Evolutionary conservation across 2,888 invertebrate genomes (phyloP).

Genomic region (Ischnus inquisitorius): DNA sequence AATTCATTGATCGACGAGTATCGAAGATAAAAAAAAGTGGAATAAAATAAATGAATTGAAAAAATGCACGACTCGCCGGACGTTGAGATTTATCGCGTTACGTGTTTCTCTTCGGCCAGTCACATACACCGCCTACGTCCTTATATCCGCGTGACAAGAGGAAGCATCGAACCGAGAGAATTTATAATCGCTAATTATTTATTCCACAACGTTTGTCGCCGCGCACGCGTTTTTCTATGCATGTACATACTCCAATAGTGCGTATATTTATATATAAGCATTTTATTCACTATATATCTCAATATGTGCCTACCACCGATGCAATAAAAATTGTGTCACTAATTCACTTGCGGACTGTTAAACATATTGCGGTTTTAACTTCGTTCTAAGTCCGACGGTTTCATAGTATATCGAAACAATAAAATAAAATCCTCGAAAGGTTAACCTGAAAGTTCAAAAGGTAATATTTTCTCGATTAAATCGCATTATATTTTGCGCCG

Average conservation of each 20-base stretch:
- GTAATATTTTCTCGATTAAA: no score
- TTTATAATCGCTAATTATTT: conserved; percentile 70
- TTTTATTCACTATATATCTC: not conserved
- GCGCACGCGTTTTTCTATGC: conserved; percentile 28
- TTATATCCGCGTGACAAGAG: conserved; percentile 69
- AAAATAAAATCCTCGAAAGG: no score
- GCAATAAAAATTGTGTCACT: no score
- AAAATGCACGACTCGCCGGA: conserved; percentile 61
- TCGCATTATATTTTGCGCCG: no score
- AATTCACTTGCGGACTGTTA: no score
- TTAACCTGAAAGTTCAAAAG: no score
- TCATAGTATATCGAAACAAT: no score
- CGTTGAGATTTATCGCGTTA: conserved; percentile 71
- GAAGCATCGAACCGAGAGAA: conserved; percentile 66
- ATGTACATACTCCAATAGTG: conserved; percentile 6
- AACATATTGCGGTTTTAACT: no score
- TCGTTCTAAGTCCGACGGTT: no score
- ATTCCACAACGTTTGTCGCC: conserved; percentile 52
- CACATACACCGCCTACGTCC: conserved; percentile 70
- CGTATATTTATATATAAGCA: not conserved
- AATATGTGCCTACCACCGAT: no score
- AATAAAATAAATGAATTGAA: conserved; percentile 27
- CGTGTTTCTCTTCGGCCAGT: conserved; percentile 66
- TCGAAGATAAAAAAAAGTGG: conserved; percentile 18
- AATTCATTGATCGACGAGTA: conserved; percentile 54